Conservation (phyloP, 2,113 vertebrate genomes). For the Alexandromys fortis region DNA sequence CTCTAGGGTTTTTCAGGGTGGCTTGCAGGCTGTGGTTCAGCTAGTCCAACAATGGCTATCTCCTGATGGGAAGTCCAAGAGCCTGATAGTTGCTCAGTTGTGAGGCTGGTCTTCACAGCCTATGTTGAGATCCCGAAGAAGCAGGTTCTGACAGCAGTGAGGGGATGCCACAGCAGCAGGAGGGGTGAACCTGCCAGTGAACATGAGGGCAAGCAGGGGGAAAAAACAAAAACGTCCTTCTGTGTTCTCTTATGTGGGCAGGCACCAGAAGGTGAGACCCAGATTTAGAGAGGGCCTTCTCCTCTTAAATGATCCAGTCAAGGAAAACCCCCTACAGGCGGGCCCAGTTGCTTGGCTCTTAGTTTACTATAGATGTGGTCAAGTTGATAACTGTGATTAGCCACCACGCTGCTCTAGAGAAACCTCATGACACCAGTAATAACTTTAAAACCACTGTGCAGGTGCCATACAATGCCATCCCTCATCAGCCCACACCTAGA, state of each 20-base stretch:
- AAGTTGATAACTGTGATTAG: neutral
- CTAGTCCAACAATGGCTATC: neutral
- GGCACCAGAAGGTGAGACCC: neutral
- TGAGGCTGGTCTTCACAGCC: neutral
- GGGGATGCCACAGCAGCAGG: neutral
- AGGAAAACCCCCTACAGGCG: neutral
- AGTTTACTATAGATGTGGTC: neutral
- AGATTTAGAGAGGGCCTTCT: neutral
- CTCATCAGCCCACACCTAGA: neutral
- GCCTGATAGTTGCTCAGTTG: neutral
- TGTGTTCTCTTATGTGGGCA: neutral
- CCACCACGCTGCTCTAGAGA: neutral
- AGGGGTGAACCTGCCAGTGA: too few species aligned
- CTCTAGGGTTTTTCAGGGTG: neutral
- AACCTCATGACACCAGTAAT: neutral
- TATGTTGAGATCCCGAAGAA: neutral
- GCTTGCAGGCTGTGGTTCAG: neutral
- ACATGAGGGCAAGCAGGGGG: neutral
- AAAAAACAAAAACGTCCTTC: neutral
- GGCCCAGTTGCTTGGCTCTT: neutral
- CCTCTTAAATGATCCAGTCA: neutral
- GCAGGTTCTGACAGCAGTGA: too few species aligned
- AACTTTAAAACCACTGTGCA: neutral
- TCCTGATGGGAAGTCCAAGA: neutral
- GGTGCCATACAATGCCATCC: rapidly evolving